Evolutionary conservation across 2,113 vertebrate species (phyloP), one percentile per base, ranked within the genome.

Genomic region (Leptocoma aspasia): DNA sequence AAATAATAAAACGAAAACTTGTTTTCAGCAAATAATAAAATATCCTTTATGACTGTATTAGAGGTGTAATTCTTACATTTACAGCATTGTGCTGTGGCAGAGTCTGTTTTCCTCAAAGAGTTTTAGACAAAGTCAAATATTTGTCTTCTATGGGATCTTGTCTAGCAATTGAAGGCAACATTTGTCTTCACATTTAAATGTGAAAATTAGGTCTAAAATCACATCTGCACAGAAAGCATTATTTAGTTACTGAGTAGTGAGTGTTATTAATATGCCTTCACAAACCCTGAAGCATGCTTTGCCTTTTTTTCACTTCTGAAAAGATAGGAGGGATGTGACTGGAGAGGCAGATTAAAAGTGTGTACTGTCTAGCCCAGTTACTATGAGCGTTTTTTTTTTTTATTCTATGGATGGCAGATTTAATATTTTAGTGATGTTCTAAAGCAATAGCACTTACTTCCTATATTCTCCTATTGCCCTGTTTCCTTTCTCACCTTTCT

Each of bases 181-280:
- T 93, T 88, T 77, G 12, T 90, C 33, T 87, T 84, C 85, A 82
- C 31, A 72, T 79, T 94, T 76, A 89, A 86, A 89, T 57, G 26
- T 91, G 68, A 85, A 93, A 90, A 89, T 49, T 82, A 47, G 49
- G 47, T 52, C 47, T 87, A 92, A 95, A 94, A 92, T 77, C 68
- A 78, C 72, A 80, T 45, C 71, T 92, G 30, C 42, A 83, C 37
- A 60, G 59, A 61, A 94, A 83, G 4, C 2, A n/a, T 72, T 81
- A 71, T 61, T 87, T 93, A 83, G 52, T 78, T 95, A 78, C 56
- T 37, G 17, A 82, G 35, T 47, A 92, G 42, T n/a, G 75, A 92
- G 50, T 41, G 45, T 76, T 91, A 89, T 92, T 89, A 94, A 85
- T 89, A 79, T 13, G 64, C 44, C 45, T 86, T 95, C 80, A 72